Percentiles rank a stretch among this genome's conserved stretches.
Evolutionary conservation across 2,797 vertebrate genomes (phyloP).

Genomic region (Enteromius afrohamiltoni): DNA sequence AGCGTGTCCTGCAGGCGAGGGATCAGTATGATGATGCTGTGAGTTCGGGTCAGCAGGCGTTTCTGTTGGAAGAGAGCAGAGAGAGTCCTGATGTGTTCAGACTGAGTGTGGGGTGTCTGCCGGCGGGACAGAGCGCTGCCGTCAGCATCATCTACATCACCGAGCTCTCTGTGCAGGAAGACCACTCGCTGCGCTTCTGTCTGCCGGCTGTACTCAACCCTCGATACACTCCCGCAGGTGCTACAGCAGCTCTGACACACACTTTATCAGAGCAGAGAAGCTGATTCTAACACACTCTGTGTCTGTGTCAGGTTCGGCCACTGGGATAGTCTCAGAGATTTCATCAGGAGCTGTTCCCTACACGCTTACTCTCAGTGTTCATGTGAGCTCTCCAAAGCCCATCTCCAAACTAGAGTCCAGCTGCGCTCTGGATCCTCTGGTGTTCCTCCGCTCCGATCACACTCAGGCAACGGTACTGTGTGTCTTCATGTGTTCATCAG

Average conservation of each 20-base stretch:
- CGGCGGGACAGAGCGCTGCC: slow-evolving; percentile 75
- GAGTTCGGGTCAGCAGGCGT: slow-evolving; percentile 73
- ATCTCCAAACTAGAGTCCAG: slow-evolving; percentile 80
- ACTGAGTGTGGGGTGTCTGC: slow-evolving; percentile 77
- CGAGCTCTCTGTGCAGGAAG: slow-evolving; percentile 80
- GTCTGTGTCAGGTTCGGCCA: slow-evolving; percentile 58
- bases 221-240: slow-evolving; percentile 78
- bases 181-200: slow-evolving; percentile 78
- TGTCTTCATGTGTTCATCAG: slow-evolving; percentile 18
- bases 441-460: slow-evolving; percentile 73
- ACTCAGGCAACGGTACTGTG: slow-evolving; percentile 76
- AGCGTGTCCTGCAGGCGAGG: slow-evolving; percentile 53
- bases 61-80: slow-evolving; percentile 79
- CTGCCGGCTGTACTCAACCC: slow-evolving; percentile 83
- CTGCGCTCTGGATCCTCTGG: slow-evolving; percentile 74
- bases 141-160: slow-evolving; percentile 80
- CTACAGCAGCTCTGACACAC: slow-evolving; percentile 19
- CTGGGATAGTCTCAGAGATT: slow-evolving; percentile 59
- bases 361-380: slow-evolving; percentile 74
- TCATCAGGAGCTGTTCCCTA: slow-evolving; percentile 76
- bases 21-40: slow-evolving; percentile 73
- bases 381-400: slow-evolving; percentile 75
- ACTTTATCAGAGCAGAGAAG: neutral
- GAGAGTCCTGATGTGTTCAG: slow-evolving; percentile 78
- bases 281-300: neutral